Evolutionary conservation across 2,888 invertebrate species (phyloP), one percentile per base, ranked within the genome.

Genomic region (Apoda limacodes): DNA sequence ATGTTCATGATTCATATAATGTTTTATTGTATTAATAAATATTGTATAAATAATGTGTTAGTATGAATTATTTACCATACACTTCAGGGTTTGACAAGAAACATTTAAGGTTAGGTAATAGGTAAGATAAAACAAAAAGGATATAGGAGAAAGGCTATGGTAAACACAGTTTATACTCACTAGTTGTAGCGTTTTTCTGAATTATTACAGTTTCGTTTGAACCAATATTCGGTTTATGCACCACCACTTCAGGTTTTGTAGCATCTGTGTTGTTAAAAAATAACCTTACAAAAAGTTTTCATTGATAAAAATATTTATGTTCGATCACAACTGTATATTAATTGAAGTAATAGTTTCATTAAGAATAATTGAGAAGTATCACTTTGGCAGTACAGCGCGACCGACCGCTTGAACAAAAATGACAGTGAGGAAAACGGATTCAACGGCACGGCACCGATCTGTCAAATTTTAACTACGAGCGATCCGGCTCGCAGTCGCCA

Each of bases 101-200:
- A 39, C 31, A 40, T 25, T 33, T 45, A 46, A 55, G 57, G 51
- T 55, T 40, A 46, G 55, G 55, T 45, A 45, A 48, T 48, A 41
- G 46, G 52, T 47, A 45, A 57, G 66, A 57, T 43, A 49, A 58
- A 60, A 55, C 48, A 45, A 51, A 51, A 56, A 39, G 45, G 45
- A 53, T 54, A 49, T 49, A n/a, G n/a, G n/a, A n/a, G n/a, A n/a
- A n/a, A n/a, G n/a, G n/a, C n/a, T n/a, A n/a, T n/a, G n/a, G n/a
- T n/a, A n/a, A n/a, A n/a, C n/a, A n/a, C n/a, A n/a, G n/a, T 51
- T 53, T 61, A 72, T 80, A 80, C 80, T 80, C 70, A 78, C 80
- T 69, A 64, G 59, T 63, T 54, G 62, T 60, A 63, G 68, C 60
- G 54, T 65, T 74, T 63, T 68, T 71, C 63, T 66, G 58, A 54